Conservation (phyloP, 1,140 invertebrate genomes). For the Idris sp. region DNA sequence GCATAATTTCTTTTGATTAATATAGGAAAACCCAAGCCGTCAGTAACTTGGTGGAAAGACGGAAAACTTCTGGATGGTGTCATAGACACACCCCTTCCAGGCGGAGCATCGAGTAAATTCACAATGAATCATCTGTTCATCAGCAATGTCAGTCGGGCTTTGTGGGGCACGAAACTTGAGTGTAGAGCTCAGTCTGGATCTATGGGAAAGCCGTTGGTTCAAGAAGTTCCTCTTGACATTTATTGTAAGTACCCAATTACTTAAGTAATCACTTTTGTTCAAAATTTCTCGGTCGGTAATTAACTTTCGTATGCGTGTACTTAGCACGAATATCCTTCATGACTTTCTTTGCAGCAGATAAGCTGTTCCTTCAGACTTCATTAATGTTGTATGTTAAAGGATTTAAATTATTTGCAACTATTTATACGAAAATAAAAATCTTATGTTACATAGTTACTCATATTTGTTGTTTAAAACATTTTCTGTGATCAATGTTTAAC, state of each 20-base stretch:
- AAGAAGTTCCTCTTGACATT: slow-evolving; percentile 82
- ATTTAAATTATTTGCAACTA: too few relatives aligned
- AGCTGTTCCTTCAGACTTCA: slow-evolving; percentile 1
- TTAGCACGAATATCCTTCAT: slow-evolving; percentile 19
- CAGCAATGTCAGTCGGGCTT: slow-evolving; percentile 80
- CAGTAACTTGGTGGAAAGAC: slow-evolving; percentile 89
- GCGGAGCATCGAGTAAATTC: slow-evolving; percentile 78
- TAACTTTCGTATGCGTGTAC: slow-evolving; percentile 34
- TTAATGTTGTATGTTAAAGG: too few relatives aligned
- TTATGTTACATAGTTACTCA: too few relatives aligned
- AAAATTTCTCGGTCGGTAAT: slow-evolving; percentile 31
- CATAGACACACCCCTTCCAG: slow-evolving; percentile 80
- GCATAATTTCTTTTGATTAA: slow-evolving; percentile 58
- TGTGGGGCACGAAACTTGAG: slow-evolving; percentile 82
- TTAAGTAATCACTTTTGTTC: slow-evolving; percentile 57
- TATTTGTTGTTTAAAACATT: too few relatives aligned
- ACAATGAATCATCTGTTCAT: slow-evolving; percentile 84
- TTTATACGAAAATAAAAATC: too few relatives aligned
- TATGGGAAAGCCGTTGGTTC: slow-evolving; percentile 77
- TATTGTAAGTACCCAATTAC: slow-evolving; percentile 80
- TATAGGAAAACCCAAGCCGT: slow-evolving; percentile 84
- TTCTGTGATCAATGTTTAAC: too few relatives aligned
- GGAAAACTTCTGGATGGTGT: slow-evolving; percentile 83
- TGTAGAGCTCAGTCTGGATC: slow-evolving; percentile 84
- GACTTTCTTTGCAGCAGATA: slow-evolving; percentile 22